phyloP scores from a whole-genome alignment of 2,797 vertebrate species.

The Champsocephalus esox region DNA sequence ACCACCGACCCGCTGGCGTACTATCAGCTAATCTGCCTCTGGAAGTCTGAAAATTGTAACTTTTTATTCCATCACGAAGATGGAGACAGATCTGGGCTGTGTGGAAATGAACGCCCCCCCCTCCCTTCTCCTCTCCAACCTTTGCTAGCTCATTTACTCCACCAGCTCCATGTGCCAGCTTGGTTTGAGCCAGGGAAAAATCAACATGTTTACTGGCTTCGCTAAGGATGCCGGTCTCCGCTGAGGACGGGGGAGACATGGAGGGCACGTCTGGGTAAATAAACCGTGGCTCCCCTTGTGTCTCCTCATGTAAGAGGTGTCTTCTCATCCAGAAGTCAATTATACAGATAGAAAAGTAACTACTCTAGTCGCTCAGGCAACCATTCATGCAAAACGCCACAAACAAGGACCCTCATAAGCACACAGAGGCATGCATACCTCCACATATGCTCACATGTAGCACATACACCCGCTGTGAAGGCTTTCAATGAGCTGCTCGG shows the following conservation, averaged over 20 bases:
- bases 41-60: conserved; percentile 26
- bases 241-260: conserved; percentile 33
- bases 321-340: conserved; percentile 35
- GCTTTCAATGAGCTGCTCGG: conserved; percentile 24
- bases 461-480: conserved; percentile 3
- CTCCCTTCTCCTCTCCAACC: conserved; percentile 3
- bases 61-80: conserved; percentile 29
- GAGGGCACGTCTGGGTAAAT: conserved; percentile 54
- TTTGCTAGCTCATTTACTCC: conserved; percentile 61
- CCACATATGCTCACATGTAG: conserved; percentile 15
- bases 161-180: conserved; percentile 43
- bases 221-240: conserved; percentile 44
- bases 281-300: conserved; percentile 54
- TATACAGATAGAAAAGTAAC: conserved; percentile 14
- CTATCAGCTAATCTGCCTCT: conserved; percentile 30
- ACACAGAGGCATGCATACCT: conserved; percentile 27
- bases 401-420: background rate
- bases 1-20: conserved; percentile 7
- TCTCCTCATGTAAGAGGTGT: conserved; percentile 27
- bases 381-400: conserved; percentile 16
- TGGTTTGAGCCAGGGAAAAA: conserved; percentile 60
- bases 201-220: conserved; percentile 73
- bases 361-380: conserved; percentile 28
- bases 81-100: conserved; percentile 35
- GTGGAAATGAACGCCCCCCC: conserved; percentile 31